Percentiles rank a stretch among this genome's conserved stretches.
These are phyloP conservation scores for Pipra filicauda DNA, from an alignment of 2,113 vertebrate species.

Conservation along the genomic window DNA sequence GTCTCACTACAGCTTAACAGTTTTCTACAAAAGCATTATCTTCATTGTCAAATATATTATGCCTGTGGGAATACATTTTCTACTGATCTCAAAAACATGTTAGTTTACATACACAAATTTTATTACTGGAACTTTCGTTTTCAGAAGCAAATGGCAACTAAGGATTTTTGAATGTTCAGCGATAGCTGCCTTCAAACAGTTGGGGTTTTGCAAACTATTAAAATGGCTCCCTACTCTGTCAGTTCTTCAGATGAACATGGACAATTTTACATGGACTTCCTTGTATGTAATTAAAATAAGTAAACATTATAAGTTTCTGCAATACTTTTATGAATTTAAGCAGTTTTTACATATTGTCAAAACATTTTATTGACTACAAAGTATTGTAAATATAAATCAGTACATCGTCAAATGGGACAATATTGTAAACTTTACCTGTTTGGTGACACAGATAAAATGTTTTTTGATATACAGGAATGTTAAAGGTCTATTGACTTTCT, in stretches of 20 bases:
- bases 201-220: constrained; percentile 67
- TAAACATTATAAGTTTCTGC: constrained; percentile 72
- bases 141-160: constrained; percentile 73
- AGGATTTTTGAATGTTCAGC: constrained; percentile 77
- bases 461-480: constrained; percentile 78
- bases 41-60: constrained; percentile 71
- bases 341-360: constrained; percentile 78
- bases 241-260: constrained; percentile 54
- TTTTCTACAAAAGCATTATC: constrained; percentile 65
- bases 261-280: constrained; percentile 67
- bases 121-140: constrained; percentile 80
- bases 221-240: constrained; percentile 61
- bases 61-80: constrained; percentile 85
- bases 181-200: constrained; percentile 73
- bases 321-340: constrained; percentile 78
- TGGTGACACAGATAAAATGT: constrained; percentile 68
- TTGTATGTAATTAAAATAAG: constrained; percentile 68
- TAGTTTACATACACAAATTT: constrained; percentile 81
- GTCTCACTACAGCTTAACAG: constrained; percentile 52
- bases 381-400: constrained; percentile 75
- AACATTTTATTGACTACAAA: constrained; percentile 70
- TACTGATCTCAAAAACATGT: constrained; percentile 72
- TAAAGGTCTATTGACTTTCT: constrained; percentile 74
- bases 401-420: constrained; percentile 70
- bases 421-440: constrained; percentile 69